Conservation (phyloP, 2,888 invertebrate species). For the Luperina testacea region DNA sequence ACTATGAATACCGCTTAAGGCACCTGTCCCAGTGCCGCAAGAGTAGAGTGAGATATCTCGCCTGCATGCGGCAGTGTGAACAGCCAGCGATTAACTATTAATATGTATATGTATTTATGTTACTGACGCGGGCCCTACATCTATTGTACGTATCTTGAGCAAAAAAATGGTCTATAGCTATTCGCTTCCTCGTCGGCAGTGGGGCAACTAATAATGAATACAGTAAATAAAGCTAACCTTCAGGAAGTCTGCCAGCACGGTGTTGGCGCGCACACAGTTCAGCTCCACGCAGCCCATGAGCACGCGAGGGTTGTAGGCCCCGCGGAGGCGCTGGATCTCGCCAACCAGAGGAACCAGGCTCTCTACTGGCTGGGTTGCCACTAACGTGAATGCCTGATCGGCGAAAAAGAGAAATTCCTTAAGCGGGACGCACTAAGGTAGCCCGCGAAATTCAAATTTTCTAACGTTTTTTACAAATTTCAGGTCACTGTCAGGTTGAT, state of each 20-base stretch:
- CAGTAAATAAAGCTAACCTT: constrained; percentile 63
- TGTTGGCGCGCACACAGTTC: constrained; percentile 93
- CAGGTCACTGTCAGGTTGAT: background rate
- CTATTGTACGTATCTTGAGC: background rate
- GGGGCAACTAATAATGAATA: background rate
- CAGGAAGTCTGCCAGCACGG: constrained; percentile 92
- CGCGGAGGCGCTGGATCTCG: constrained; percentile 91
- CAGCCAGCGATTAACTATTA: background rate
- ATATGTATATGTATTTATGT: background rate
- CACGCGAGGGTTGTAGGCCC: constrained; percentile 79
- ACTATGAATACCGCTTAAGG: background rate
- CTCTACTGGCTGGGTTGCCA: constrained; percentile 91
- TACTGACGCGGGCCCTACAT: background rate
- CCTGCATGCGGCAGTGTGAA: background rate
- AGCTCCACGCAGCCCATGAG: constrained; percentile 92
- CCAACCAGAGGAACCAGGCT: constrained; percentile 93
- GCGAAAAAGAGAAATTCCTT: background rate
- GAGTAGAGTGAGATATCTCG: background rate
- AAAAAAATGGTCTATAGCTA: background rate
- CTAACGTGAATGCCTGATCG: constrained; percentile 81
- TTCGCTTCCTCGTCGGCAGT: background rate
- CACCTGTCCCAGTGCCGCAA: background rate
- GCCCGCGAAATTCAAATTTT: background rate
- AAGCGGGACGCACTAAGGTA: too few species aligned
- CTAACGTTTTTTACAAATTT: background rate